Evolutionary conservation across 2,797 vertebrate species (phyloP), one percentile per base, ranked within the genome.

Genomic region (Microctenopoma lineatum): DNA sequence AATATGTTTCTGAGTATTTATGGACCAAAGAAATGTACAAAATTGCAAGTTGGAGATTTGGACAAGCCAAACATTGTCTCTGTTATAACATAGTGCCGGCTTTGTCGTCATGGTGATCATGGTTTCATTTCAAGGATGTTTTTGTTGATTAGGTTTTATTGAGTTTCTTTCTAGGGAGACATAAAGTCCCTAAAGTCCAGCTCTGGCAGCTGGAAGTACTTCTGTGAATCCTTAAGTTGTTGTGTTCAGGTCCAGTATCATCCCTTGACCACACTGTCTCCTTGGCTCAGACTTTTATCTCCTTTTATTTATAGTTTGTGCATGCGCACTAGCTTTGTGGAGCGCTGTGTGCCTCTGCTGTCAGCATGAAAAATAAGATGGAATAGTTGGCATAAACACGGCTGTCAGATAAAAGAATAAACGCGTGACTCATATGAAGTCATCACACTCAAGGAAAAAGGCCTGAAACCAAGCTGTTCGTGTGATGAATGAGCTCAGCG

Each of bases 11-110:
- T 50, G 54, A 77, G 47, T 65, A n/a, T 69, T 70, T 46, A 74
- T 62, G 75, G 69, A 64, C 62, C 68, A 79, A 77, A 85, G 67
- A 79, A 48, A 66, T 70, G 58, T 66, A 4, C 32, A 69, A 65
- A 21, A 41, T 75, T 51, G 57, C 61, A n/a, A 60, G 53, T 65
- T n/a, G 18, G 36, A 46, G 9, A 45, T 12, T 63, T 7, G 52
- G 41, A 79, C 77, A 69, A 34, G 38, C 46, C 36, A n/a, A 12
- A 56, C 51, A 66, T 13, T 66, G 57, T 71, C 14, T 60, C 7
- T 11, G 39, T 42, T 55, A 18, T 47, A 70, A 66, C 46, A 69
- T 45, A 62, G 62, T 47, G 48, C 13, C 11, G 51, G 48, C 69
- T 71, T 56, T 70, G 64, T 61, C 52, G 10, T 42, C 14, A 53